These are phyloP conservation scores for Chrysochloris asiatica DNA, from an alignment of 2,113 vertebrate genomes.

Conservation along the genomic window DNA sequence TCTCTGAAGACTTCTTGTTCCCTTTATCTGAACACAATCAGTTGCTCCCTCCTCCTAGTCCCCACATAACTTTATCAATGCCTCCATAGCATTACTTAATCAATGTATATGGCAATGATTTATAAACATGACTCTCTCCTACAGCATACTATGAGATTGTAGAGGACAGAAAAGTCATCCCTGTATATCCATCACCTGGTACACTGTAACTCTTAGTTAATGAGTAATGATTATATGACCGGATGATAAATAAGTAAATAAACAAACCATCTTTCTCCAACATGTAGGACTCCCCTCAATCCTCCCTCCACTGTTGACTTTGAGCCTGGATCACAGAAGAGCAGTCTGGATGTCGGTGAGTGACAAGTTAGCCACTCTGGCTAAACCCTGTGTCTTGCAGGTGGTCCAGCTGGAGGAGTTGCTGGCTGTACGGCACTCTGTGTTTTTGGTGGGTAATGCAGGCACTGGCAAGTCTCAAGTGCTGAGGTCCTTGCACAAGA, in stretches of 20 bases:
- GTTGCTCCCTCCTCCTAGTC: not conserved
- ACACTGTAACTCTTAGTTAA: not conserved
- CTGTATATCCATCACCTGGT: not conserved
- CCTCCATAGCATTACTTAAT: not conserved
- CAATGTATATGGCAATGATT: not conserved
- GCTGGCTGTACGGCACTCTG: constrained; percentile 93
- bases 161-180: not conserved
- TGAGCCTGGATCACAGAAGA: not conserved
- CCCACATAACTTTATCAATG: not conserved
- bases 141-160: not conserved
- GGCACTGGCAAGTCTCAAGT: constrained; percentile 97
- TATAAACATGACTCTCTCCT: not conserved
- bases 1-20: not conserved
- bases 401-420: constrained; percentile 97
- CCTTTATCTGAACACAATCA: not conserved
- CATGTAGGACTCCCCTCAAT: not conserved
- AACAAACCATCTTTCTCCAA: not conserved
- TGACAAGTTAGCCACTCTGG: not conserved
- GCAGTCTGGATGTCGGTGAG: no score
- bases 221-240: not conserved
- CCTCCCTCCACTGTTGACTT: not conserved
- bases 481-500: constrained; percentile 91
- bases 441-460: constrained; percentile 94
- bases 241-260: not conserved
- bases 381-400: constrained; percentile 76